Evolutionary conservation across 2,113 vertebrate species (phyloP).

Genomic region (Cynopterus brachyotis): DNA sequence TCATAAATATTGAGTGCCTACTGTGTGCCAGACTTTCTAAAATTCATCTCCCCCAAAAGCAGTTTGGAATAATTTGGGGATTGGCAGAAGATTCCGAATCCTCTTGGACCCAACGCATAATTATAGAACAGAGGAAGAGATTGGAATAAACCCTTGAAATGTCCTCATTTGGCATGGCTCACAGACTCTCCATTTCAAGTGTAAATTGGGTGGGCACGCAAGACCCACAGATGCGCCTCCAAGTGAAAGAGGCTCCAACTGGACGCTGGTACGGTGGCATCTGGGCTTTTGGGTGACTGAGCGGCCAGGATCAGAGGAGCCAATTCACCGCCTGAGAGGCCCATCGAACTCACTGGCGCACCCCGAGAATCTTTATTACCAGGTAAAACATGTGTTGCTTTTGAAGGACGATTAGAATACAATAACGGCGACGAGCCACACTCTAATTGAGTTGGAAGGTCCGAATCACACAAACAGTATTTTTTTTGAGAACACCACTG

Average conservation of each 20-base stretch:
- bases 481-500: background rate
- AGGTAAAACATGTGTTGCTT: background rate
- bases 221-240: background rate
- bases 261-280: fast-evolving
- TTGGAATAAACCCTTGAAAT: background rate
- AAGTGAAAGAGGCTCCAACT: background rate
- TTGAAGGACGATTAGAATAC: background rate
- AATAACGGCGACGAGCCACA: background rate
- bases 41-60: background rate
- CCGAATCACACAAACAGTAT: background rate
- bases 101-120: background rate
- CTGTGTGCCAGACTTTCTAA: conserved; percentile 19
- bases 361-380: background rate
- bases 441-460: background rate
- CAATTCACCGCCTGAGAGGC: background rate
- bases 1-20: background rate
- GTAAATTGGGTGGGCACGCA: background rate
- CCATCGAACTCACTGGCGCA: background rate
- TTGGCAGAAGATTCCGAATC: background rate
- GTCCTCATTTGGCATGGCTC: background rate
- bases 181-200: background rate
- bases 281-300: background rate
- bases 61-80: conserved; percentile 27
- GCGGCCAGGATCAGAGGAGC: background rate
- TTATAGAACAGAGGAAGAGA: background rate